These are phyloP conservation scores for Xiphophorus maculatus DNA, from an alignment of 2,113 vertebrate species.

Conservation along the genomic window DNA sequence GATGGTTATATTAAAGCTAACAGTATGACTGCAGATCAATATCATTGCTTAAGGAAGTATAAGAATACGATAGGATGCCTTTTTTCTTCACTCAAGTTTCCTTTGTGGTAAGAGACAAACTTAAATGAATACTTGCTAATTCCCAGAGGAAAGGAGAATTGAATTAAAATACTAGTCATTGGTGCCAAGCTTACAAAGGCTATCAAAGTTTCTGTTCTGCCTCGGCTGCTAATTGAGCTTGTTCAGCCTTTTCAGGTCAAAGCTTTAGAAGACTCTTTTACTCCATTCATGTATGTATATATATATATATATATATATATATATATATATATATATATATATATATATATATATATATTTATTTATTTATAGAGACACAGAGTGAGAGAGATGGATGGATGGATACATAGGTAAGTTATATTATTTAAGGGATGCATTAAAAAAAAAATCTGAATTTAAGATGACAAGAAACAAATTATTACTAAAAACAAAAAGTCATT, in stretches of 20 bases:
- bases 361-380: too few relatives aligned
- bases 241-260: conserved; percentile 32
- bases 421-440: not conserved
- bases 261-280: conserved; percentile 1
- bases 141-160: conserved; percentile 39
- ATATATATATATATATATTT: too few relatives aligned
- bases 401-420: not conserved
- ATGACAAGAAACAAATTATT: not conserved
- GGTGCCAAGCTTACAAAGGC: conserved; percentile 44
- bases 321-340: too few relatives aligned
- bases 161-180: conserved; percentile 17
- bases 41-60: not conserved
- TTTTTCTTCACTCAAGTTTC: conserved; percentile 29
- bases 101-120: conserved; percentile 27
- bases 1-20: not conserved
- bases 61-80: conserved; percentile 1
- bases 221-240: conserved; percentile 25
- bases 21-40: not conserved
- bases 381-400: too few relatives aligned
- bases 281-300: too few relatives aligned
- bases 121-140: conserved; percentile 39
- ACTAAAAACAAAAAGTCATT: not conserved
- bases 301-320: too few relatives aligned
- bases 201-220: conserved; percentile 28
- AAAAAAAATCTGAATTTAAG: not conserved